Conservation (phyloP, 1,140 invertebrate genomes). For the Metaphire vulgaris region DNA sequence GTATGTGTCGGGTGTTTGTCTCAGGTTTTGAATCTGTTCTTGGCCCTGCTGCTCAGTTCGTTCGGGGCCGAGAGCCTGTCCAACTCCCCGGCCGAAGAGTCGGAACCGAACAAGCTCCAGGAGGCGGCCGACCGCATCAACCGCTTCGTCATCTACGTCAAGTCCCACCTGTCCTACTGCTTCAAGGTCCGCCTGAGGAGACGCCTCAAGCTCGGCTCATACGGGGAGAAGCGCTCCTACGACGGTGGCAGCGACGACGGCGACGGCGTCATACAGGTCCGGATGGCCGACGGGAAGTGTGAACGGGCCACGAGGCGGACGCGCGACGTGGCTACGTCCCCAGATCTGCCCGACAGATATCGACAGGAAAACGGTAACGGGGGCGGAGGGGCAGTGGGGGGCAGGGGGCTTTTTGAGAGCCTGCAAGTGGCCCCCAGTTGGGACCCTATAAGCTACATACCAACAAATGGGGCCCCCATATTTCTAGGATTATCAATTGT, state of each 20-base stretch:
- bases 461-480: no score
- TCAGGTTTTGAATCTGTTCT: constrained; percentile 95
- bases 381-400: no score
- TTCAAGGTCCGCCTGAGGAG: constrained; percentile 15
- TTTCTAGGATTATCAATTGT: no score
- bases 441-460: no score
- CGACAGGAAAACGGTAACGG: no score
- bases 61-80: constrained; percentile 69
- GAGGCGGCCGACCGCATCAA: constrained; percentile 91
- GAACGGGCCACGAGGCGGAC: background rate
- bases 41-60: constrained; percentile 94
- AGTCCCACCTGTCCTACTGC: constrained; percentile 44
- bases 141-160: constrained; percentile 81
- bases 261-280: background rate
- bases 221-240: background rate
- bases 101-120: constrained; percentile 89
- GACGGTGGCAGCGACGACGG: background rate
- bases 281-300: background rate
- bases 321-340: background rate
- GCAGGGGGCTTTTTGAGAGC: no score
- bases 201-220: background rate
- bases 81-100: constrained; percentile 58
- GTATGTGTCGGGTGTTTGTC: no score
- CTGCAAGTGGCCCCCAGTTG: no score
- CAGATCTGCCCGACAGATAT: background rate